Percentiles rank a stretch among this genome's conserved stretches.
Conservation (phyloP, 2,113 vertebrate species). For the Scolopax mira region DNA sequence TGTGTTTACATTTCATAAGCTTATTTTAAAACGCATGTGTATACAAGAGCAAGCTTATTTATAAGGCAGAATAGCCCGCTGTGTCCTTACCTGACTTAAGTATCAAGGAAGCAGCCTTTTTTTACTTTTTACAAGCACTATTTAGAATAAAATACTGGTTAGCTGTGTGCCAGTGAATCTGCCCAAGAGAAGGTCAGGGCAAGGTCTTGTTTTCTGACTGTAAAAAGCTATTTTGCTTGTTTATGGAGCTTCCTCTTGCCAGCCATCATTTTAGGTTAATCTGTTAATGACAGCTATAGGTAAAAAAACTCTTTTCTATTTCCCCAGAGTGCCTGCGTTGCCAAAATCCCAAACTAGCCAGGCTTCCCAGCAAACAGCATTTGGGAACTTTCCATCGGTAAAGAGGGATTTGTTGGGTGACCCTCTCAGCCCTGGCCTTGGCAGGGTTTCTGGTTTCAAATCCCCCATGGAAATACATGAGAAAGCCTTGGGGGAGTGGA, state of each 20-base stretch:
- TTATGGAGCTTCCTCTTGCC: not conserved
- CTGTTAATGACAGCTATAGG: constrained; percentile 35
- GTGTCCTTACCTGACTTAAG: constrained; percentile 64
- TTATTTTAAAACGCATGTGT: constrained; percentile 45
- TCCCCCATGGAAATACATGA: not conserved
- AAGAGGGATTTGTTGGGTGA: not conserved
- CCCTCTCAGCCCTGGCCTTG: not conserved
- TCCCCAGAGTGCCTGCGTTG: not conserved
- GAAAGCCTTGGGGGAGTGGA: not conserved
- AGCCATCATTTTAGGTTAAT: constrained; percentile 20
- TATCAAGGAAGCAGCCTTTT: constrained; percentile 36
- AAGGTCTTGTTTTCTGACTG: constrained; percentile 52
- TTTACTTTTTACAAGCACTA: not conserved
- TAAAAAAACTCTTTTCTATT: not conserved
- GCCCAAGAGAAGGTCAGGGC: constrained; percentile 26
- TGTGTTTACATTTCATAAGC: constrained; percentile 34
- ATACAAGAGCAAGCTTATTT: constrained; percentile 28
- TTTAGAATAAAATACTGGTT: constrained; percentile 55
- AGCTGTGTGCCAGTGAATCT: not conserved
- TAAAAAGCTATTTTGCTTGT: constrained; percentile 27
- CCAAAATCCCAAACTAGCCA: not conserved
- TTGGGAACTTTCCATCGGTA: constrained; percentile 30
- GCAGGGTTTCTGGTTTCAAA: not conserved
- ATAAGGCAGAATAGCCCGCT: not conserved
- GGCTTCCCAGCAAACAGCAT: not conserved